Evolutionary conservation across 2,888 invertebrate species (phyloP), one percentile per base, ranked within the genome.

Genomic region (Mystacides longicornis): DNA sequence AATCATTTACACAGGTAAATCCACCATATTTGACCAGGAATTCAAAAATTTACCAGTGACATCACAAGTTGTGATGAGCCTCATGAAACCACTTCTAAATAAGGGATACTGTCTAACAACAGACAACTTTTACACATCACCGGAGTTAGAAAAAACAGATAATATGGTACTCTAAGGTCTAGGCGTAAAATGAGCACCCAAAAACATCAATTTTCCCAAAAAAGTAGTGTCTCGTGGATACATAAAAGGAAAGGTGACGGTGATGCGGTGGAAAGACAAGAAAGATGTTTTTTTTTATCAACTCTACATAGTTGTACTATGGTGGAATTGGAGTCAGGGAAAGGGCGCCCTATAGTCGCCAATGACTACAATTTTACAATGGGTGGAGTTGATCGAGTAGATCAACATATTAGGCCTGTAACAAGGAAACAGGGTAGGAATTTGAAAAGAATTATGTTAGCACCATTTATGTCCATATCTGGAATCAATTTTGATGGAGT

Each of bases 331-430:
- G 23, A 49, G 2, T 14, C 16, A 42, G 43, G 52, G 43, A 57
- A 50, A 48, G 19, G 51, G 46, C 14, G 42, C 47, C 62, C 58
- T n/a, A 51, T 55, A 52, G 59, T 64, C 3, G 64, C 63, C 7
- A 51, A 58, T 9, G 63, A 63, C 43, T 64, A 65, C 37, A 64
- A 64, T 56, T 52, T 62, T 49, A 65, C 63, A 3, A 65, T 65
- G 63, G 63, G 64, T 23, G 64, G 64, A 14, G 64, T 65, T 23
- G 64, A 65, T 58, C 46, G 62, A 21, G 53, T 64, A n/a, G n/a
- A n/a, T n/a, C n/a, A n/a, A n/a, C n/a, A n/a, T n/a, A n/a, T n/a
- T n/a, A n/a, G n/a, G n/a, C n/a, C n/a, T n/a, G n/a, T n/a, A n/a
- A n/a, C n/a, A n/a, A n/a, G n/a, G n/a, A n/a, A n/a, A n/a, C n/a